A percentile compares a stretch with the other conserved stretches of the same genome.
These are phyloP conservation scores for Drosophila planitibia DNA, from an alignment of 2,888 invertebrate species.

Conservation along the genomic window DNA sequence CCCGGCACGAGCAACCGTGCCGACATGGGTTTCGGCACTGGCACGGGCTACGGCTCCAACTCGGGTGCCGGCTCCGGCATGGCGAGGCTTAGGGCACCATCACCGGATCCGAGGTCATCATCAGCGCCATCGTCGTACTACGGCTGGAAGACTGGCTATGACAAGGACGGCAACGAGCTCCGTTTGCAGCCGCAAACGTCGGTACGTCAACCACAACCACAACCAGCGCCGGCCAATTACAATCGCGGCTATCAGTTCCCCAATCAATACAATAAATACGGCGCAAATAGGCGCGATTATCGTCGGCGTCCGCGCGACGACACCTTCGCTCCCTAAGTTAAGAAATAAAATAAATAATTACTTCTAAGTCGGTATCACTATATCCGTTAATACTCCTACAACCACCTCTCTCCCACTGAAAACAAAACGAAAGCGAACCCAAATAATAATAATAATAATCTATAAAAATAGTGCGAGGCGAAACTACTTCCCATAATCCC, in stretches of 20 bases:
- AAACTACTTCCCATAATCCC: conserved; percentile 29
- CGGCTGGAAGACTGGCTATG: conserved; percentile 30
- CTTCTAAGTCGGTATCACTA: conserved; percentile 67
- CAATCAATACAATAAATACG: conserved; percentile 35
- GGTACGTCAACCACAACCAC: conserved; percentile 17
- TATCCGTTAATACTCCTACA: conserved; percentile 45
- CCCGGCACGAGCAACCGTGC: neutral
- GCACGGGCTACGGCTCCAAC: conserved; percentile 2
- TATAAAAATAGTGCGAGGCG: conserved; percentile 32
- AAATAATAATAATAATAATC: conserved; percentile 13
- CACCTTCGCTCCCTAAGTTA: conserved; percentile 72
- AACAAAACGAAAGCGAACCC: conserved; percentile 23
- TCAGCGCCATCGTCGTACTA: neutral
- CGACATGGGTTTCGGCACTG: neutral
- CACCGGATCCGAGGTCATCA: conserved; percentile 6
- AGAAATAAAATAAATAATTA: conserved; percentile 64
- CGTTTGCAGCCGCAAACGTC: conserved; percentile 48
- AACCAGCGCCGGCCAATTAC: conserved; percentile 38
- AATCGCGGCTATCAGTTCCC: conserved; percentile 27
- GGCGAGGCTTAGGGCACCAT: neutral
- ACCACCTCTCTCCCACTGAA: conserved; percentile 23
- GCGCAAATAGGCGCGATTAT: conserved; percentile 30
- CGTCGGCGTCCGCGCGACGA: conserved; percentile 74
- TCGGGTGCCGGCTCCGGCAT: neutral
- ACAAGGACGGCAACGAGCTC: conserved; percentile 50